A percentile compares a stretch with the other conserved stretches of the same genome.
phyloP scores from a whole-genome alignment of 2,888 invertebrate species.

The Trimorus sp. region DNA sequence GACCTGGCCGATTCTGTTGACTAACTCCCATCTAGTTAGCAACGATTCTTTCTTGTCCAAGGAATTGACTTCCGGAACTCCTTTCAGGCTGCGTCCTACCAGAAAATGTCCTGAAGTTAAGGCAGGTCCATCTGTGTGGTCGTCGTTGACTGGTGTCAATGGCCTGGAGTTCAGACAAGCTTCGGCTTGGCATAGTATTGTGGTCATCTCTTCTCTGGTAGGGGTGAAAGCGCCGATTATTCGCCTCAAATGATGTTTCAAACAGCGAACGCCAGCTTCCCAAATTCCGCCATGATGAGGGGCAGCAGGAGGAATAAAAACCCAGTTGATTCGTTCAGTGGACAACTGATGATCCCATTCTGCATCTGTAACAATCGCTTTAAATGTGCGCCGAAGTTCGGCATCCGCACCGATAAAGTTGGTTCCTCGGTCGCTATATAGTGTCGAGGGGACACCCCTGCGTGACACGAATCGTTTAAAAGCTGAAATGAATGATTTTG shows the following conservation, averaged over 20 bases:
- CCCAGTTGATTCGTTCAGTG: not conserved
- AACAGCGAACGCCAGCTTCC: not conserved
- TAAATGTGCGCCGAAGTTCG: not conserved
- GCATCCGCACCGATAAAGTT: constrained; percentile 5
- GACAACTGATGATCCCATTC: no score
- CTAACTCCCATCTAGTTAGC: no score
- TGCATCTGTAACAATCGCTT: no score
- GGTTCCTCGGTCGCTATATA: not conserved
- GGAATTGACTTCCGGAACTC: not conserved
- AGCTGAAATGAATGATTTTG: not conserved
- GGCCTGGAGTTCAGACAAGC: not conserved
- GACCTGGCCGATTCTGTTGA: no score
- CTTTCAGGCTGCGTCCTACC: not conserved
- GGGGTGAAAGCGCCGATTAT: not conserved
- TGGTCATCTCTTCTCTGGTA: not conserved
- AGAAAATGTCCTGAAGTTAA: not conserved
- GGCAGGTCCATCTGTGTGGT: not conserved
- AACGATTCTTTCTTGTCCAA: no score
- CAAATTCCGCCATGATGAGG: not conserved
- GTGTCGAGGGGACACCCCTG: not conserved
- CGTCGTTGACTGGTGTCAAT: not conserved
- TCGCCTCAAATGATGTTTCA: not conserved
- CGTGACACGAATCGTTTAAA: not conserved
- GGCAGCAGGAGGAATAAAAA: no score
- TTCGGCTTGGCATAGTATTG: not conserved